These are phyloP conservation scores for Bos indicus DNA, from an alignment of 2,113 vertebrate species.

Conservation along the genomic window DNA sequence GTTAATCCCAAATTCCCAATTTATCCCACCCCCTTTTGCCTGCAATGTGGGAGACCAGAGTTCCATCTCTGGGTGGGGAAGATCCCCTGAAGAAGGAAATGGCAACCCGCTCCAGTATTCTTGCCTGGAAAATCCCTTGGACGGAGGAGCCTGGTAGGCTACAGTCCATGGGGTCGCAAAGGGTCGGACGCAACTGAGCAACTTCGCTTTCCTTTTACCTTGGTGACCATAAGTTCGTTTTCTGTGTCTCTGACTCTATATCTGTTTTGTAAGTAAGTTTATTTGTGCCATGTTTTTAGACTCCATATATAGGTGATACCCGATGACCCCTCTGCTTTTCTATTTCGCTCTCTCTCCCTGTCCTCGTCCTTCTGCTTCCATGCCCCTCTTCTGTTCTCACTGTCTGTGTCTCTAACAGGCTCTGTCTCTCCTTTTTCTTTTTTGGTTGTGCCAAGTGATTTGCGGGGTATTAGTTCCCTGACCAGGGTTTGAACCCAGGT, in stretches of 20 bases:
- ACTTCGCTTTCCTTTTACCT: background rate
- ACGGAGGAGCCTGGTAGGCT: background rate
- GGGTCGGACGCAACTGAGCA: accelerated
- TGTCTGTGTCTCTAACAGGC: background rate
- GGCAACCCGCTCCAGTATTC: background rate
- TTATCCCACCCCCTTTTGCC: background rate
- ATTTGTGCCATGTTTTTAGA: background rate
- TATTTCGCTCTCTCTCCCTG: background rate
- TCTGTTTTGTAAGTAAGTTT: background rate
- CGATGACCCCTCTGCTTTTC: background rate
- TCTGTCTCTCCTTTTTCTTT: background rate
- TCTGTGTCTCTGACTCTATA: background rate
- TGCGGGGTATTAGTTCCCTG: background rate
- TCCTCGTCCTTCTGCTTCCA: background rate
- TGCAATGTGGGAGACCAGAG: background rate
- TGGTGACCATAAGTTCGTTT: background rate
- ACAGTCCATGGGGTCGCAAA: background rate
- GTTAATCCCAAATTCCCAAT: background rate
- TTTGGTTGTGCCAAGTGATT: background rate
- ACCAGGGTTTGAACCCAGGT: background rate
- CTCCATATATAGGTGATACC: background rate
- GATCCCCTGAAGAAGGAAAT: background rate
- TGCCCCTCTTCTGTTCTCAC: background rate
- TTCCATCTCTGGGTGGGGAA: background rate
- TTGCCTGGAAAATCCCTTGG: background rate